Conservation (phyloP, 2,113 vertebrate genomes). For the Hippocampus barbouri region DNA sequence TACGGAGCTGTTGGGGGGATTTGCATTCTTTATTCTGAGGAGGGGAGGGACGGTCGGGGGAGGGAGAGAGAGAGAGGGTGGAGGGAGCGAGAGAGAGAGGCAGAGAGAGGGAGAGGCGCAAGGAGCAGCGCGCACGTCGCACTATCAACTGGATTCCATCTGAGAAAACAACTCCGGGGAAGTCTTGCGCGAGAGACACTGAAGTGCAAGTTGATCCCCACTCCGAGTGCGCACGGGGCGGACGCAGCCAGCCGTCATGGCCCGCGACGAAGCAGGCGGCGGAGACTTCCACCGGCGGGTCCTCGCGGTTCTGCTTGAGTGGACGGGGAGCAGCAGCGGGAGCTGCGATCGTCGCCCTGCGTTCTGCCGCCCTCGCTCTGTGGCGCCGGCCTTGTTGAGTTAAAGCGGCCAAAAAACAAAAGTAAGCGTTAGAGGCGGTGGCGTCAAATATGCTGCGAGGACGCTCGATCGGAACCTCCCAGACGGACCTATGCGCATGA, state of each 20-base stretch:
- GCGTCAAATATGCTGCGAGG: slow-evolving; percentile 46
- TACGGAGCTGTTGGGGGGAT: slow-evolving; percentile 71
- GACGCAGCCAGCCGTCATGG: slow-evolving; percentile 69
- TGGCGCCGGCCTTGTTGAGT: slow-evolving; percentile 45
- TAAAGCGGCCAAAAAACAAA: slow-evolving; percentile 27
- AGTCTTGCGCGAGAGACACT: slow-evolving; percentile 62
- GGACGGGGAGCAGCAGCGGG: slow-evolving; percentile 46
- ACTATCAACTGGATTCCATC: slow-evolving; percentile 83
- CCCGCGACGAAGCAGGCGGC: slow-evolving; percentile 63
- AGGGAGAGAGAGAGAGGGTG: background rate
- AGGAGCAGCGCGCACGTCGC: slow-evolving; percentile 66
- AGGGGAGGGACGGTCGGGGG: slow-evolving; percentile 72
- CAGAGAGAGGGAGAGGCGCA: slow-evolving; percentile 44
- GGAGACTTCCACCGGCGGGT: slow-evolving; percentile 53
- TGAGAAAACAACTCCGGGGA: slow-evolving; percentile 80
- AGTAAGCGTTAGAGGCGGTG: slow-evolving; percentile 32
- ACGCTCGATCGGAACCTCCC: slow-evolving; percentile 36
- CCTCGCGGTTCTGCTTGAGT: slow-evolving; percentile 51
- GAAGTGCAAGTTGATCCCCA: slow-evolving; percentile 56
- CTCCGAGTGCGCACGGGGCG: slow-evolving; percentile 56
- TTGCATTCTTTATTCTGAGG: slow-evolving; percentile 82
- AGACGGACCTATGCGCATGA: slow-evolving; percentile 54
- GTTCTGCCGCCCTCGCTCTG: slow-evolving; percentile 28
- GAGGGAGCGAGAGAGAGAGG: slow-evolving; percentile 25
- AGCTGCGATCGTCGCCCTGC: slow-evolving; percentile 31